Percentiles rank a stretch among this genome's conserved stretches.
These are phyloP conservation scores for Macaria notata DNA, from an alignment of 2,888 invertebrate species.

Conservation along the genomic window DNA sequence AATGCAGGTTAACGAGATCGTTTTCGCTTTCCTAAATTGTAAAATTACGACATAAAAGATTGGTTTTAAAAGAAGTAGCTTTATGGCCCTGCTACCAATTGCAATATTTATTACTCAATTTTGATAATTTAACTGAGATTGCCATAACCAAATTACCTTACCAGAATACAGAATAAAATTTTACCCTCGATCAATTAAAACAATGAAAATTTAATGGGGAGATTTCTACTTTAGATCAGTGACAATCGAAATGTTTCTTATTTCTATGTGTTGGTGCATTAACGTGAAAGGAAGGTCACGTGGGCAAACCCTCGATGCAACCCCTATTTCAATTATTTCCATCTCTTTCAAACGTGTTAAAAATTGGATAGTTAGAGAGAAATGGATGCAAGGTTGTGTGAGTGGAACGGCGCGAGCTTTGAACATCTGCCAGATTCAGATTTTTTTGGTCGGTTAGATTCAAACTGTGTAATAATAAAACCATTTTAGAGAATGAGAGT, in stretches of 20 bases:
- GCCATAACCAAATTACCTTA: too few species aligned
- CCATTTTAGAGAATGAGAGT: constrained; percentile 9
- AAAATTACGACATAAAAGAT: too few species aligned
- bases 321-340: constrained; percentile 58
- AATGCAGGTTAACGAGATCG: constrained; percentile 4
- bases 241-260: constrained; percentile 64
- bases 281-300: constrained; percentile 65
- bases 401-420: constrained; percentile 56
- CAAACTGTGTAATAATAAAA: constrained; percentile 56
- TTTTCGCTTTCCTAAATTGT: background rate
- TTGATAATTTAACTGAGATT: too few species aligned
- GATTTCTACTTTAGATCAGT: constrained; percentile 68
- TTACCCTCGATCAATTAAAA: too few species aligned
- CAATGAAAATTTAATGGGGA: constrained; percentile 40
- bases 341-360: constrained; percentile 43
- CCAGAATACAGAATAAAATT: too few species aligned
- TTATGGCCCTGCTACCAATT: too few species aligned
- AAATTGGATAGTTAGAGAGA: constrained; percentile 31
- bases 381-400: constrained; percentile 44
- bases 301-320: constrained; percentile 66
- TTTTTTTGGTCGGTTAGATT: constrained; percentile 64
- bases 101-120: too few species aligned
- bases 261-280: constrained; percentile 53
- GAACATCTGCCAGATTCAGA: constrained; percentile 74
- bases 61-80: too few species aligned